Base-by-base conservation (phyloP, 2,797 vertebrate genomes). In the Odontamblyopus rebecca region DNA sequence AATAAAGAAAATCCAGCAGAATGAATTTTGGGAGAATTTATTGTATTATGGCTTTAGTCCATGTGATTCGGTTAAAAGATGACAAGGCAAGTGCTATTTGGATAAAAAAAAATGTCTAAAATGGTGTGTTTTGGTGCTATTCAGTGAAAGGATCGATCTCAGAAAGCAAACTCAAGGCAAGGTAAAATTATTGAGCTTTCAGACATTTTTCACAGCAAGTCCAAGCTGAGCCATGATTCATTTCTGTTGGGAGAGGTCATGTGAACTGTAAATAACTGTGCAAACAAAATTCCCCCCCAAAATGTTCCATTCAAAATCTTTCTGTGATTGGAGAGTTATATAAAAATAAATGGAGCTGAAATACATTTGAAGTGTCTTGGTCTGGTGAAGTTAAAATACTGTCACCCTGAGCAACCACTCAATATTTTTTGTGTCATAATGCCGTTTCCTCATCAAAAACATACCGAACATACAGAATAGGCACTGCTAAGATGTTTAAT, bases 161-260 rank as follows among this genome's bases (percentile, higher is more conserved):
- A n/a, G n/a, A 62, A 38, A 35, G 32, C 61, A 62, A n/a, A 62
- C 30, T 38, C 61, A 62, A 62, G 16, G 29, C 27, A 11, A 18
- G 32, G 30, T 38, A 35, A 32, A 62, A 38, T 38, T 35, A n/a
- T 62, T 19, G 23, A 32, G 32, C 61, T 62, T 32, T 62, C 26
- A 60, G 57, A 18, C 27, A 30, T 60, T 60, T 30, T 38, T 62
- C 61, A 62, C 30, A 32, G 61, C 61, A 38, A n/a, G 19, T 62
- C 61, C 32, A n/a, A 19, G 16, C 60, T 35, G 29, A 62, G 32
- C 3, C 29, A n/a, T 62, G 7, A 62, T 62, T 62, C 61, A 38
- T 38, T n/a, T 35, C 29, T 35, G 61, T 35, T n/a, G 32, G 59
- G 57, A 29, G 57, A 60, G 57, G 57, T 60, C 57, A 60, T 18